Conservation (phyloP, 1,140 invertebrate genomes). For the Berghia stephanieae region DNA sequence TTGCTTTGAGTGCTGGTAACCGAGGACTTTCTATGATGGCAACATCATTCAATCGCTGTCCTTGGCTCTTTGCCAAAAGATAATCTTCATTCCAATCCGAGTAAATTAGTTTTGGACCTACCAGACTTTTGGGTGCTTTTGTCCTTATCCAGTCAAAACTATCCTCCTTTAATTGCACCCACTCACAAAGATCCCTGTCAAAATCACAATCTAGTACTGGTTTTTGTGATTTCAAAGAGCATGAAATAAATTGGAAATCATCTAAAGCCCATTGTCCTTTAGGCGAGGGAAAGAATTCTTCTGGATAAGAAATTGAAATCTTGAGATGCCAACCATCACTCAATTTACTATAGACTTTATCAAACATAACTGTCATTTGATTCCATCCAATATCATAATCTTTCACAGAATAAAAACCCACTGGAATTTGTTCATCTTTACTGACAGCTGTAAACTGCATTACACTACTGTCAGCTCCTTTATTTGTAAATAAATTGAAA, state of each 20-base stretch:
- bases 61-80: slow-evolving; percentile 55
- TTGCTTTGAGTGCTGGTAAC: slow-evolving; percentile 38
- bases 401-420: not conserved
- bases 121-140: slow-evolving; percentile 41
- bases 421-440: not conserved
- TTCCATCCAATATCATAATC: no score
- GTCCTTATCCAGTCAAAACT: slow-evolving; percentile 53
- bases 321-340: not conserved
- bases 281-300: no score
- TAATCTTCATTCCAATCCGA: slow-evolving; percentile 50
- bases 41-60: slow-evolving; percentile 71
- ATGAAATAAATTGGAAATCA: slow-evolving; percentile 54
- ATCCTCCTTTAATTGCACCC: slow-evolving; percentile 44
- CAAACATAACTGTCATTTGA: no score
- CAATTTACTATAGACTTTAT: not conserved
- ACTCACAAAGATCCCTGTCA: slow-evolving; percentile 49
- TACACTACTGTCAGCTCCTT: not conserved
- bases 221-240: slow-evolving; percentile 40
- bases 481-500: slow-evolving; percentile 82
- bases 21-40: slow-evolving; percentile 72
- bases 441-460: not conserved
- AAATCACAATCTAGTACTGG: slow-evolving; percentile 48
- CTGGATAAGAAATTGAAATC: not conserved
- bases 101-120: slow-evolving; percentile 45
- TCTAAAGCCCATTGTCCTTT: slow-evolving; percentile 46